Base-by-base conservation (phyloP, 2,888 invertebrate species). In the Harpalus rufipes region DNA sequence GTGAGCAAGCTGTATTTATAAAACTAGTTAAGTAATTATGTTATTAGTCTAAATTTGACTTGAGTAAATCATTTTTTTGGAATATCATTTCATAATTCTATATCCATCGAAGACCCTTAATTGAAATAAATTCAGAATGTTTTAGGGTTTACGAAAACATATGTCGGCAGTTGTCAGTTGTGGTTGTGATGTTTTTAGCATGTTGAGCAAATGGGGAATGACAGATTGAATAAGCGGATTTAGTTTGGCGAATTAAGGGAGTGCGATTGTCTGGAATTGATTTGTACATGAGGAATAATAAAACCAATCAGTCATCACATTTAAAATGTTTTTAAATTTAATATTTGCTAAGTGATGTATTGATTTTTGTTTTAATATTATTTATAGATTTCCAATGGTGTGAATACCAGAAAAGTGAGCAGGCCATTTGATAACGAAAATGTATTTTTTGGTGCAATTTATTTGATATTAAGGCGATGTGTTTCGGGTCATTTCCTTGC, bases 161-260 rank as follows among this genome's bases (percentile, higher is more conserved):
- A 63, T 63, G 63, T 63, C 25, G 2, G 14, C 44, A 59, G 16
- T 59, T 59, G 63, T 63, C 18, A 25, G 25, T 18, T 12, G 63
- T 21, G 63, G 25, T 18, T 0, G 63, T 21, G 63, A 63, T 63
- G 63, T 18, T 63, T 63, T 63, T 63, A 63, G 25, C 63, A 63
- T 63, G 12, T 63, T 63, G 63, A 63, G 63, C 63, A 63, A 63
- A 63, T 63, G 63, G 63, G 63, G 63, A 63, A 63, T 63, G 63
- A 63, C 63, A 63, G 63, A 63, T 63, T 63, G 63, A 63, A 63
- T 63, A 63, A 63, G 25, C 25, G 63, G 63, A 63, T 63, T 25
- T 63, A 63, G 4, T 25, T 63, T 25, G 63, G 63, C 21, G 63
- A 63, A 63, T 63, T 21, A 21, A 63, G 63, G 63, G 63, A 63